Percentiles rank a stretch among this genome's conserved stretches.
These are phyloP conservation scores for Rhyacichthys aspro DNA, from an alignment of 2,797 vertebrate species.

Conservation along the genomic window DNA sequence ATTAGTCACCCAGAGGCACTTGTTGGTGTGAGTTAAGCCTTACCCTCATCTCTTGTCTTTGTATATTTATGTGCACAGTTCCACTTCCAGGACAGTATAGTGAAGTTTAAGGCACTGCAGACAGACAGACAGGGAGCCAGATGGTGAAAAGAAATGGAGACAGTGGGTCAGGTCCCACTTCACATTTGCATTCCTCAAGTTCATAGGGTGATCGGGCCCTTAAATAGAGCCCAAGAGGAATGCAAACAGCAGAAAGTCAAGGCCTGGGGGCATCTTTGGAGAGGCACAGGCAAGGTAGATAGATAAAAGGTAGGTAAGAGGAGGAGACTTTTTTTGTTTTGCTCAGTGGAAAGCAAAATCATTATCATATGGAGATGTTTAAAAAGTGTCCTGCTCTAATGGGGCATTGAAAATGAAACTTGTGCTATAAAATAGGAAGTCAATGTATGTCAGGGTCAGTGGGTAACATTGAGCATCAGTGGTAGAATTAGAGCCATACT, in stretches of 20 bases:
- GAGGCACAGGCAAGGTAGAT: too few species aligned
- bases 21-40: constrained; percentile 36
- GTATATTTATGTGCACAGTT: constrained; percentile 29
- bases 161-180: constrained; percentile 44
- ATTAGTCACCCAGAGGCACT: constrained; percentile 46
- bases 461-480: constrained; percentile 1
- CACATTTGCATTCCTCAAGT: constrained; percentile 75
- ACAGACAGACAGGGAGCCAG: constrained; percentile 4
- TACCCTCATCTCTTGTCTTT: constrained; percentile 14
- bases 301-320: constrained; percentile 22
- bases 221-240: constrained; percentile 73
- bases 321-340: background rate
- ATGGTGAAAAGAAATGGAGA: constrained; percentile 6
- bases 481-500: constrained; percentile 19
- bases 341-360: too few species aligned
- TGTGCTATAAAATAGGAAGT: background rate
- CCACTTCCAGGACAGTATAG: constrained; percentile 9
- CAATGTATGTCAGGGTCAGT: constrained; percentile 1
- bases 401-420: background rate
- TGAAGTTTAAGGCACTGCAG: constrained; percentile 15
- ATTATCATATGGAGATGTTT: too few species aligned
- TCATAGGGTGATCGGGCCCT: constrained; percentile 56
- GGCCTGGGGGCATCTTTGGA: constrained; percentile 43
- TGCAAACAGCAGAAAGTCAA: constrained; percentile 67
- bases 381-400: background rate